phyloP scores from a whole-genome alignment of 2,797 vertebrate species.

The Enteromius mattozi region DNA sequence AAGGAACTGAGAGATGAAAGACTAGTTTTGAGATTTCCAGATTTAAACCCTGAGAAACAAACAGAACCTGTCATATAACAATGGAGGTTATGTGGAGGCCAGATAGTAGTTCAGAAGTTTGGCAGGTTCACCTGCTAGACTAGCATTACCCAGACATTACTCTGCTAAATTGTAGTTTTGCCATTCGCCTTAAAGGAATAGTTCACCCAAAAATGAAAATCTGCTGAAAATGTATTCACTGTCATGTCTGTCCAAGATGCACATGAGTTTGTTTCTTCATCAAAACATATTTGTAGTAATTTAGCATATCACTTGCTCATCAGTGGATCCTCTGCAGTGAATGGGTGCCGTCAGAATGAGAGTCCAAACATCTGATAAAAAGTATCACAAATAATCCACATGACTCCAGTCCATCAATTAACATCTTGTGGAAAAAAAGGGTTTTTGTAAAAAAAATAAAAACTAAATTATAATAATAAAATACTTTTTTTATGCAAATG shows the following conservation, averaged over 20 bases:
- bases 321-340: neutral
- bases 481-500: neutral
- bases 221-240: neutral
- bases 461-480: too few species aligned
- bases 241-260: neutral
- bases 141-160: neutral
- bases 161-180: neutral
- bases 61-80: neutral
- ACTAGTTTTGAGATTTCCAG: slow-evolving; percentile 1
- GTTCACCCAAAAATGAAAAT: neutral
- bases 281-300: neutral
- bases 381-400: neutral
- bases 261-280: neutral
- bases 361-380: neutral
- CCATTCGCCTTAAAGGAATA: neutral
- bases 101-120: neutral
- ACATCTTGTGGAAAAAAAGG: neutral
- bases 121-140: slow-evolving; percentile 3
- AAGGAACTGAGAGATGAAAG: slow-evolving; percentile 2
- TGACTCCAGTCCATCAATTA: neutral
- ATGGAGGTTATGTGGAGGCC: neutral
- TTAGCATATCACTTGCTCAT: neutral
- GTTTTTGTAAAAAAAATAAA: neutral
- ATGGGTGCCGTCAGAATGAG: neutral
- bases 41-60: slow-evolving; percentile 13